Evolutionary conservation across 1,140 invertebrate species (phyloP).

Genomic region (Drosophila nigrodunni): DNA sequence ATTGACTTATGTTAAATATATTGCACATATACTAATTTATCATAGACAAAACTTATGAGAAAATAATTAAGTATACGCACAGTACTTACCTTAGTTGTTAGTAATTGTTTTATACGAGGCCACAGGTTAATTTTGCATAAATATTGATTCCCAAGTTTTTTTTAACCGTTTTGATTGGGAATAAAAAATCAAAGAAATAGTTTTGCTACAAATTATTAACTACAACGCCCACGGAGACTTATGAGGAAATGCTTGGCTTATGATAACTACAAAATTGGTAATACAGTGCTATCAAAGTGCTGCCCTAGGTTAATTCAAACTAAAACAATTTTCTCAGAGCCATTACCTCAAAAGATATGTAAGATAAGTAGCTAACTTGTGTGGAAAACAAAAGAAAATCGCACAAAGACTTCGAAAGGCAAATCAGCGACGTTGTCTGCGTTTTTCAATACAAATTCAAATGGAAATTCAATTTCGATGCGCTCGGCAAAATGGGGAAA

Average conservation of each 20-base stretch:
- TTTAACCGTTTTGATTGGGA: no score
- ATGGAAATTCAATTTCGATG: conserved; percentile 72
- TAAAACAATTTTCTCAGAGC: conserved; percentile 39
- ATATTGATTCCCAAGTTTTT: no score
- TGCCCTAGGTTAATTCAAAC: conserved; percentile 47
- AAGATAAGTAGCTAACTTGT: not conserved
- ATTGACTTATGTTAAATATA: no score
- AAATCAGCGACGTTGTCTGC: conserved; percentile 29
- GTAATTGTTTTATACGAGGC: no score
- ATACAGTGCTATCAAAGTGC: conserved; percentile 33
- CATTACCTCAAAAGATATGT: conserved; percentile 32
- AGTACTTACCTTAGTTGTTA: no score
- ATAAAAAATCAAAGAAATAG: no score
- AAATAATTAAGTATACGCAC: no score
- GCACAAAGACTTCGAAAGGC: conserved; percentile 8
- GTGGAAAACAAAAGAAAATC: conserved; percentile 17
- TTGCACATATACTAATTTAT: no score
- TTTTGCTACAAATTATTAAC: conserved; percentile 5
- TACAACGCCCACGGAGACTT: not conserved
- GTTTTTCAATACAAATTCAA: conserved; percentile 70
- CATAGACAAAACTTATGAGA: no score
- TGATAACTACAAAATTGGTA: not conserved
- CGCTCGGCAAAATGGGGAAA: conserved; percentile 32
- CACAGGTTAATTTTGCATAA: no score
- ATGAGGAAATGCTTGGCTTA: conserved; percentile 10